phyloP scores from a whole-genome alignment of 2,888 invertebrate species.

The Phytoseiulus persimilis region DNA sequence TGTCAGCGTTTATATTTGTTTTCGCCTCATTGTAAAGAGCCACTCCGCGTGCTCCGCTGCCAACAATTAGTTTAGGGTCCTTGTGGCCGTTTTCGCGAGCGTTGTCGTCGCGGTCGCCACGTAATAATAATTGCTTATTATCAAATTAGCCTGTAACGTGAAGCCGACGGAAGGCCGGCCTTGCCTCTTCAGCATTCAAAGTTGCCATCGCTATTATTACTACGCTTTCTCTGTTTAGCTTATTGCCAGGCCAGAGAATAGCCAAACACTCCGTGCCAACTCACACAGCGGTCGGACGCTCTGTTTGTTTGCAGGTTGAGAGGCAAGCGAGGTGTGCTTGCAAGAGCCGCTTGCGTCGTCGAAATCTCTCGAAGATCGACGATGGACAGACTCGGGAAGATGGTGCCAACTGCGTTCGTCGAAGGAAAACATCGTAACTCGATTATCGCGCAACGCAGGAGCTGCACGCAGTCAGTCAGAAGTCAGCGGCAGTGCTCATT shows the following conservation, averaged over 20 bases:
- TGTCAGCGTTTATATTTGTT: conserved; percentile 5
- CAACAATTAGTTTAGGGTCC: conserved; percentile 5
- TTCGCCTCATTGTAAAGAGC: background rate
- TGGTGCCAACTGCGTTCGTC: background rate
- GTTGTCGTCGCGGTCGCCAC: background rate
- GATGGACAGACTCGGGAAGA: background rate
- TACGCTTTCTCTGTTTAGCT: background rate
- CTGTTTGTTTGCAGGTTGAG: background rate
- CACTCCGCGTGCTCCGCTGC: background rate
- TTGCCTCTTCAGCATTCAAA: background rate
- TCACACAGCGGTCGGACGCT: background rate
- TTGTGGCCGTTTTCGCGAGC: background rate
- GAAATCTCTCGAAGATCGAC: background rate
- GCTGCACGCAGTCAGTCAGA: background rate
- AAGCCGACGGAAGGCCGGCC: background rate
- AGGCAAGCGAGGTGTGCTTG: background rate
- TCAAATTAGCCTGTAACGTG: conserved; percentile 5
- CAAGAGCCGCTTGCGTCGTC: background rate
- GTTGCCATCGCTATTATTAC: background rate
- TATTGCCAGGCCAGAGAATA: background rate
- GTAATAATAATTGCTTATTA: conserved; percentile 5
- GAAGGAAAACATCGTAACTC: background rate
- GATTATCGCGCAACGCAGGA: background rate
- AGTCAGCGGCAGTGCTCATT: background rate
- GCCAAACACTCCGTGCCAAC: background rate